Conservation (phyloP, 2,113 vertebrate species). For the Asarcornis scutulata region DNA sequence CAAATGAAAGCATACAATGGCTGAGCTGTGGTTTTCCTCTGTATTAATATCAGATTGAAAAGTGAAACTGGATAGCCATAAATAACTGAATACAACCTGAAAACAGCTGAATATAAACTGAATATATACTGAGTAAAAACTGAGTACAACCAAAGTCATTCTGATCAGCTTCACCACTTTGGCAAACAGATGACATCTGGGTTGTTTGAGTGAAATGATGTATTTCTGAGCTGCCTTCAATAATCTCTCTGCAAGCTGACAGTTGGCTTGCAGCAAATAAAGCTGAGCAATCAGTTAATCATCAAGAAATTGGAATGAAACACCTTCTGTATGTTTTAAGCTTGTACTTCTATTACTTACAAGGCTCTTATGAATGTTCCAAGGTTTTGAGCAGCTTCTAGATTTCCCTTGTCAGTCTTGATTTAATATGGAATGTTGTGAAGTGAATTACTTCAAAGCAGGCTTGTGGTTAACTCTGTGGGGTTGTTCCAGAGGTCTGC, state of each 20-base stretch:
- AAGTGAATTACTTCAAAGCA: conserved; percentile 1
- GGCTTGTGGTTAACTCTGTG: conserved; percentile 14
- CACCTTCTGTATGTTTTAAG: conserved; percentile 16
- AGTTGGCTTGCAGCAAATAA: conserved; percentile 44
- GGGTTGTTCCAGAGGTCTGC: conserved; percentile 48
- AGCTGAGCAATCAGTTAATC: conserved; percentile 36
- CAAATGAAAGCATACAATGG: background rate
- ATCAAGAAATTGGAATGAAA: conserved; percentile 47
- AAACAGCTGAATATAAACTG: conserved; percentile 11
- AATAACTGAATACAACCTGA: background rate
- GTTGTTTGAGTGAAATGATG: background rate
- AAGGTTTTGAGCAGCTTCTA: conserved; percentile 10
- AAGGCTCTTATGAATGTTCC: background rate
- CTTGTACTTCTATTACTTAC: conserved; percentile 25
- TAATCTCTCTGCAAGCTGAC: background rate
- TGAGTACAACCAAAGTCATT: background rate
- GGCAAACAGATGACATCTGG: conserved; percentile 44
- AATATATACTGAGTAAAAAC: background rate
- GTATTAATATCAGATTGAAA: background rate
- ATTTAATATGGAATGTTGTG: background rate
- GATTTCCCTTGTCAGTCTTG: conserved; percentile 14
- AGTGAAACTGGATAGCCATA: conserved; percentile 6
- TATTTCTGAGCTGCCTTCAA: conserved; percentile 40
- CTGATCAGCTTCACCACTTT: background rate
- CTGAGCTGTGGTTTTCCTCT: background rate